Conservation (phyloP, 2,113 vertebrate species). For the Leptobrachium leishanense region DNA sequence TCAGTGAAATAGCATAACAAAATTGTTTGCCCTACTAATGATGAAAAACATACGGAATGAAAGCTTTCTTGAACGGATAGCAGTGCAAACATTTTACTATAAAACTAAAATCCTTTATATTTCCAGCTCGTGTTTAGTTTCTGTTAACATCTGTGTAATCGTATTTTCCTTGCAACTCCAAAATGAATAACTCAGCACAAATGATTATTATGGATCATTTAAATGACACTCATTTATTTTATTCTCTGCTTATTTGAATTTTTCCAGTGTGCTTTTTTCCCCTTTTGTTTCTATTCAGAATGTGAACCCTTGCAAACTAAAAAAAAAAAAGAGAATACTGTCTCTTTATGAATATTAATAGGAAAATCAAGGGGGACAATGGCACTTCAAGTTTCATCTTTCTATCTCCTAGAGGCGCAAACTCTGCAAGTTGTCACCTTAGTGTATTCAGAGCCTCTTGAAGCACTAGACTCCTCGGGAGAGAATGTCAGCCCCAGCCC, state of each 20-base stretch:
- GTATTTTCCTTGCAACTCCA: slow-evolving; percentile 50
- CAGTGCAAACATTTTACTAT: slow-evolving; percentile 46
- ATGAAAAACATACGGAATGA: slow-evolving; percentile 39
- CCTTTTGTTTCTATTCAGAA: slow-evolving; percentile 68
- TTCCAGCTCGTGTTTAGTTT: slow-evolving; percentile 48
- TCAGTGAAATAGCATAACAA: slow-evolving; percentile 38
- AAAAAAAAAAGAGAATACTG: slow-evolving; percentile 60
- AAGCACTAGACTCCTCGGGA: slow-evolving; percentile 94
- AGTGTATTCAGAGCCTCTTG: slow-evolving; percentile 92
- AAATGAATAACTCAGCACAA: slow-evolving; percentile 51
- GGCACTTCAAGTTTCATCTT: slow-evolving; percentile 89
- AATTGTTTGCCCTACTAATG: slow-evolving; percentile 45
- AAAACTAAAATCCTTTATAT: slow-evolving; percentile 49
- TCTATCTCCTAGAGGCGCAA: slow-evolving; percentile 89
- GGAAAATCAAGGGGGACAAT: slow-evolving; percentile 75
- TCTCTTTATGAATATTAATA: slow-evolving; percentile 79
- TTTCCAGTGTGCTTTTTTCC: slow-evolving; percentile 49
- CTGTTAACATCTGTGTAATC: slow-evolving; percentile 51
- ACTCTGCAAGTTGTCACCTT: slow-evolving; percentile 96
- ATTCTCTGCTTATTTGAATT: slow-evolving; percentile 53
- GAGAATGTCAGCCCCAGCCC: slow-evolving; percentile 99
- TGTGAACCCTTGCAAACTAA: slow-evolving; percentile 59
- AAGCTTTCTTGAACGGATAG: slow-evolving; percentile 32
- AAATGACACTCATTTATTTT: slow-evolving; percentile 62
- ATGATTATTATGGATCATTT: slow-evolving; percentile 53